Base-by-base conservation (phyloP, 2,888 invertebrate species). In the Sinhomidia bicolor region DNA sequence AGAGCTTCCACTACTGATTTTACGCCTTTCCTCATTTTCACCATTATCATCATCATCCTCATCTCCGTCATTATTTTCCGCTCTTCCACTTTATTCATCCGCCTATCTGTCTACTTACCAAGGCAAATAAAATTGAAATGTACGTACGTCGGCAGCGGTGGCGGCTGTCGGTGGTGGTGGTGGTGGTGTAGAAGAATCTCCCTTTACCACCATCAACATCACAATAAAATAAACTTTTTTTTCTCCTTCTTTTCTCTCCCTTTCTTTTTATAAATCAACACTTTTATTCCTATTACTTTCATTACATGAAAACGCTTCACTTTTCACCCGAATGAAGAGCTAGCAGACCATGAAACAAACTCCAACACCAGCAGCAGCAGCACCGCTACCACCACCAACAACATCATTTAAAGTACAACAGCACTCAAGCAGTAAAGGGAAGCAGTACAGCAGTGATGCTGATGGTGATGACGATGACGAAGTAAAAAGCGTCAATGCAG, bases 191-290 rank as follows among this genome's bases (percentile, higher is more conserved):
- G n/a, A n/a, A n/a, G n/a, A n/a, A n/a, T n/a, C n/a, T n/a, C 41
- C 17, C 20, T 26, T 6, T 26, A 0, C n/a, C 32, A 12, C 14
- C 62, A 32, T 65, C 32, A 14, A 32, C 14, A 65, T 14, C 17
- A 68, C 20, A 68, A 68, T n/a, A 65, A 32, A 20, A 4, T 20
- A 29, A 68, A 36, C 7, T 7, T 41, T 60, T 60, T 51, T 51
- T 51, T 51, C 51, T 26, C 57, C 10, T 26, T 20, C 57, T 4
- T 60, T 60, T 68, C 20, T 60, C 14, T 14, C n/a, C 32, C 10
- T 65, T 65, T 65, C 65, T 68, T 68, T 68, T 68, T 41, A 68
- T 41, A 68, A 41, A 68, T 68, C 68, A 68, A 41, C 68, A 36
- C 41, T 68, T 68, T 68, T 20, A 41, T 68, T 68, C 17, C 20